phyloP scores from a whole-genome alignment of 2,888 invertebrate species.

The Phorcus lineatus region DNA sequence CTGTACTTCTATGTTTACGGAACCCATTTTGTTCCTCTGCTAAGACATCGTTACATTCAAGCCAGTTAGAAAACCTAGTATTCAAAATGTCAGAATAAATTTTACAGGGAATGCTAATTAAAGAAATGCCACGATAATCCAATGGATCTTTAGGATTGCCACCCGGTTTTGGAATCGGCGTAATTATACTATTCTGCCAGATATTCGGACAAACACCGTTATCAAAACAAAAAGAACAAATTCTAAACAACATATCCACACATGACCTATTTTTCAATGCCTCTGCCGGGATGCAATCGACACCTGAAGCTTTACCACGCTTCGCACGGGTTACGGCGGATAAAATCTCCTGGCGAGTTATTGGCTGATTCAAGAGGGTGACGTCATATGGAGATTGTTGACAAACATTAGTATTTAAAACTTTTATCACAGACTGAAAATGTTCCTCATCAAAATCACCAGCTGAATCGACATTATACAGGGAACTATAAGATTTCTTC shows the following conservation, averaged over 20 bases:
- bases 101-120: not conserved
- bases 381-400: too few relatives aligned
- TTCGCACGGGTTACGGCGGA: constrained; percentile 10
- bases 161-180: constrained; percentile 21
- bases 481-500: not conserved
- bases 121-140: not conserved
- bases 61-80: not conserved
- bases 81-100: not conserved
- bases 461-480: too few relatives aligned
- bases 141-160: not conserved
- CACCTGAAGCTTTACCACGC: not conserved
- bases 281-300: not conserved
- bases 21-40: not conserved
- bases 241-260: not conserved
- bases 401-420: too few relatives aligned
- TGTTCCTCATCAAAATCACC: too few relatives aligned
- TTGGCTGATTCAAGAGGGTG: not conserved
- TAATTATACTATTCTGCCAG: constrained; percentile 25
- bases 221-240: constrained; percentile 22
- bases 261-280: constrained; percentile 20
- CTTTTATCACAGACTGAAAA: too few relatives aligned
- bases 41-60: not conserved
- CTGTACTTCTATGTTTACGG: not conserved
- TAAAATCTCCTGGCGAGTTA: not conserved
- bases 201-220: not conserved